These are phyloP conservation scores for Eulemur rubriventer DNA, from an alignment of 2,797 vertebrate species.

Conservation along the genomic window DNA sequence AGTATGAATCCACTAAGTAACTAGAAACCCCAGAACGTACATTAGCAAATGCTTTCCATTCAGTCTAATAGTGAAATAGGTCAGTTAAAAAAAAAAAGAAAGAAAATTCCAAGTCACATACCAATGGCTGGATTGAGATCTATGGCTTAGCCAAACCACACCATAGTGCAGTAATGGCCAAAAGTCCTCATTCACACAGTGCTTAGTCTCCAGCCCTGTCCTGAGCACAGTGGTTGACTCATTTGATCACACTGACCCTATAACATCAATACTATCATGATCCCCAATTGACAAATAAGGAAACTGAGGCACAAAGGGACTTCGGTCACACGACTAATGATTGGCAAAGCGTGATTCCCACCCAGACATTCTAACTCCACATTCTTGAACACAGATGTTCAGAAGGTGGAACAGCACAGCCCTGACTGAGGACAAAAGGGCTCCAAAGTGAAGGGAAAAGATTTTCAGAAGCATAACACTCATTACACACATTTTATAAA, in stretches of 20 bases:
- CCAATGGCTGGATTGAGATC: background rate
- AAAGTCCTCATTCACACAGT: accelerated
- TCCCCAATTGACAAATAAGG: background rate
- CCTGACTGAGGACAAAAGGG: background rate
- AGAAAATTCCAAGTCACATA: background rate
- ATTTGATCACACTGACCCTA: too few relatives aligned
- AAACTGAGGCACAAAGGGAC: background rate
- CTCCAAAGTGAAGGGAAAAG: background rate
- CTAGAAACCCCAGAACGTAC: background rate
- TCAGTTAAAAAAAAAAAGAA: background rate
- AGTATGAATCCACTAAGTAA: background rate
- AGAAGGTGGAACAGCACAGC: too few relatives aligned
- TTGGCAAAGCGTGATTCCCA: background rate
- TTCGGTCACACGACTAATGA: background rate
- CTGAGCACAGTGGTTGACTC: background rate
- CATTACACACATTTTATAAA: background rate
- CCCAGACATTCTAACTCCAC: background rate
- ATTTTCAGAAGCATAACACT: background rate
- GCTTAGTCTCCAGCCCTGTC: too few relatives aligned
- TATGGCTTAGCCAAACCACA: background rate
- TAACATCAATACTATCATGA: background rate
- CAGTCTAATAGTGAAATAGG: background rate
- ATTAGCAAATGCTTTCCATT: background rate
- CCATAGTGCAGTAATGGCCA: background rate
- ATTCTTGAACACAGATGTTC: background rate